A percentile compares a stretch with the other conserved stretches of the same genome.
These are phyloP conservation scores for Argyra leucocephala DNA, from an alignment of 2,888 invertebrate genomes.

Conservation along the genomic window DNA sequence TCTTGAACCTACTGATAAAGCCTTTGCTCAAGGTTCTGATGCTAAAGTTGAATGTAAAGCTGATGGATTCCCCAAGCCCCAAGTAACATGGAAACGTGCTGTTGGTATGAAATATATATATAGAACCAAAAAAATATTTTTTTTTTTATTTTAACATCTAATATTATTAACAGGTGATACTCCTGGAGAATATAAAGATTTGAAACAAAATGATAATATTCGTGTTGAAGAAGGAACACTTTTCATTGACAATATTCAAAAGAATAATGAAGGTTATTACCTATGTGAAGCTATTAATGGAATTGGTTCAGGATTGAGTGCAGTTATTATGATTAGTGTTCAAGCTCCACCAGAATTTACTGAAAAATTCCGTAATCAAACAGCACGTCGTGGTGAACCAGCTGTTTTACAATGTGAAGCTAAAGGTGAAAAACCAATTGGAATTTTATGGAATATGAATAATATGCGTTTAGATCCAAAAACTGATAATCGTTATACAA, in stretches of 20 bases:
- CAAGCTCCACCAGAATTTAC: constrained; percentile 94
- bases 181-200: constrained; percentile 86
- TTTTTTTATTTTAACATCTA: constrained; percentile 14
- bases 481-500: constrained; percentile 75
- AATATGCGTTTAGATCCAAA: constrained; percentile 84
- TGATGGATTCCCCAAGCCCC: constrained; percentile 89
- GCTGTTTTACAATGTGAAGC: constrained; percentile 87
- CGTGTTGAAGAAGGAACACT: constrained; percentile 91
- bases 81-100: constrained; percentile 91
- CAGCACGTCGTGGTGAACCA: constrained; percentile 80
- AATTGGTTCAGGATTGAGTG: constrained; percentile 88
- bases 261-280: constrained; percentile 89
- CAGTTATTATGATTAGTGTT: constrained; percentile 85
- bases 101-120: constrained; percentile 71
- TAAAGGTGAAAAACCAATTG: constrained; percentile 89
- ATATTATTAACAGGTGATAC: constrained; percentile 57
- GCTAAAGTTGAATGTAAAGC: constrained; percentile 92
- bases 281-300: constrained; percentile 93
- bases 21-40: constrained; percentile 88
- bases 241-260: constrained; percentile 80
- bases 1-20: constrained; percentile 87
- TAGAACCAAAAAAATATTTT: not conserved
- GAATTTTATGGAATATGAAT: constrained; percentile 90
- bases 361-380: constrained; percentile 83
- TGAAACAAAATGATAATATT: constrained; percentile 82